Percentiles rank a stretch among this genome's conserved stretches.
Evolutionary conservation across 1,140 invertebrate species (phyloP).

Genomic region (Aphaenogaster ashmeadi): DNA sequence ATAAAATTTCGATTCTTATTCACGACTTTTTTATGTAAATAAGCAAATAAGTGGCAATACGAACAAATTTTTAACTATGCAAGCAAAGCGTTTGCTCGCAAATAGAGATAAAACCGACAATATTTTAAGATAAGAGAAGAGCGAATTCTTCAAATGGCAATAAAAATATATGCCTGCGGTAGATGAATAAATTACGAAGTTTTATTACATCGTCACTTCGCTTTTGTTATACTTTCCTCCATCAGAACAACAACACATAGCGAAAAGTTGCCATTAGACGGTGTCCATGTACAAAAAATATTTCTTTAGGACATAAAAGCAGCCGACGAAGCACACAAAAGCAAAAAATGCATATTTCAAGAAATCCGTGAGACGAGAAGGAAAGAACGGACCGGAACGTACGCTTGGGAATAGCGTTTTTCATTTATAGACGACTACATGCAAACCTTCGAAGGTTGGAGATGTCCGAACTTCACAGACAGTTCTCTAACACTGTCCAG

Average conservation of each 20-base stretch:
- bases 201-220: slow-evolving; percentile 28
- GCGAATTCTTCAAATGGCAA: slow-evolving; percentile 22
- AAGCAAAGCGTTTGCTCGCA: neutral
- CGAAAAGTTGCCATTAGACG: slow-evolving; percentile 63
- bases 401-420: slow-evolving; percentile 46
- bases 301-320: slow-evolving; percentile 66
- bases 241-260: slow-evolving; percentile 25
- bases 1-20: slow-evolving; percentile 9
- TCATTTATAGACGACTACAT: slow-evolving; percentile 65
- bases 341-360: slow-evolving; percentile 76
- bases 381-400: slow-evolving; percentile 48
- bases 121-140: neutral
- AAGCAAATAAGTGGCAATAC: neutral
- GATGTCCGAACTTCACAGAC: slow-evolving; percentile 1
- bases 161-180: slow-evolving; percentile 42
- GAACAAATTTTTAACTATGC: neutral
- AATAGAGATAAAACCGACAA: slow-evolving; percentile 34
- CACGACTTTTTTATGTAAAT: neutral
- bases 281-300: slow-evolving; percentile 52
- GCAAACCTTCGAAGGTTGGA: slow-evolving; percentile 34
- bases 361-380: slow-evolving; percentile 71
- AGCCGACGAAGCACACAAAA: slow-evolving; percentile 66
- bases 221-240: slow-evolving; percentile 8
- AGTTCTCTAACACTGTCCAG: neutral
- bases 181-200: slow-evolving; percentile 59